Conservation (phyloP, 1,140 invertebrate species). For the Aleiodes sp. region DNA sequence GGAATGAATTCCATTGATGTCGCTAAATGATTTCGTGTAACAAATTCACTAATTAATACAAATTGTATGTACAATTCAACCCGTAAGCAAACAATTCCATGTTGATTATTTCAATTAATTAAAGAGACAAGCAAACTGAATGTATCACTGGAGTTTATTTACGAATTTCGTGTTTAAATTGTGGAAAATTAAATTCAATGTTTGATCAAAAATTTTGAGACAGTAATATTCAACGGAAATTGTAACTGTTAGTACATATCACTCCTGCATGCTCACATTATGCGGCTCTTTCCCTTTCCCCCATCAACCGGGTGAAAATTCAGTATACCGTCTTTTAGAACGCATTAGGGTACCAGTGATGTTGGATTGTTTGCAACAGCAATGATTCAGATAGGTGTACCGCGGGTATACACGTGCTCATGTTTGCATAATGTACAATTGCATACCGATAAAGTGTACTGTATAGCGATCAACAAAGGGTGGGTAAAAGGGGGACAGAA, state of each 20-base stretch:
- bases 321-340: conserved; percentile 20
- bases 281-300: too few relatives aligned
- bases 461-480: conserved; percentile 20
- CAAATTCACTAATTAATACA: neutral
- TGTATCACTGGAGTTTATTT: neutral
- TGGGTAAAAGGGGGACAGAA: too few relatives aligned
- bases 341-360: conserved; percentile 29
- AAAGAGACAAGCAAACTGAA: too few relatives aligned
- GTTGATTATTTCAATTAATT: too few relatives aligned
- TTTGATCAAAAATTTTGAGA: neutral
- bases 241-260: too few relatives aligned
- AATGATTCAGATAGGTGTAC: conserved; percentile 37
- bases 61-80: neutral
- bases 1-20: neutral
- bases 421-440: conserved; percentile 40
- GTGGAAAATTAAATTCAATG: neutral
- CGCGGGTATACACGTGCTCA: conserved; percentile 34
- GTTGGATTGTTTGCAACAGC: conserved; percentile 30
- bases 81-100: too few relatives aligned
- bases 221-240: neutral
- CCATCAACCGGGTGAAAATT: too few relatives aligned
- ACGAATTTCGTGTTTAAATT: neutral
- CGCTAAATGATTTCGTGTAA: neutral
- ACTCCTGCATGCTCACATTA: neutral
- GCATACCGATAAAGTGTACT: conserved; percentile 36